Conservation (phyloP, 1,140 invertebrate species). For the Triops longicaudatus region DNA sequence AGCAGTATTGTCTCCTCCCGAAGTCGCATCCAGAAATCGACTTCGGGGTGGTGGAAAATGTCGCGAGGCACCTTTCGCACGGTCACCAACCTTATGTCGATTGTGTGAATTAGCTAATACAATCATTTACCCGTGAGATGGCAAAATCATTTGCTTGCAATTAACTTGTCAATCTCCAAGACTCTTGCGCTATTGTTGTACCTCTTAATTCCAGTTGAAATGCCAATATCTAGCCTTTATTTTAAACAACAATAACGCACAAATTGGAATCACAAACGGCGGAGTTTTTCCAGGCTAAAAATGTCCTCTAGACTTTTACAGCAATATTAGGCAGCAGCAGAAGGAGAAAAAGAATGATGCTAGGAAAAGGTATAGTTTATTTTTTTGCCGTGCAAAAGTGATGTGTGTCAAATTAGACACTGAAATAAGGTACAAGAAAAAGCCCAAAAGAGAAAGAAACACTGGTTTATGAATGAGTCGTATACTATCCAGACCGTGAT, state of each 20-base stretch:
- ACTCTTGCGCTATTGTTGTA: not conserved
- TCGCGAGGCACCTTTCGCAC: not conserved
- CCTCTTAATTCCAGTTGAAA: not conserved
- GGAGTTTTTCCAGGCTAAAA: too few species aligned
- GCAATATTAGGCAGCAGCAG: not conserved
- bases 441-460: not conserved
- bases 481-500: not conserved
- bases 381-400: not conserved
- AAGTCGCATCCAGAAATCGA: not conserved
- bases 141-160: not conserved
- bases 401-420: not conserved
- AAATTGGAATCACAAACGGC: too few species aligned
- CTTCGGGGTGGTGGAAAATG: not conserved
- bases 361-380: too few species aligned
- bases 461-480: not conserved
- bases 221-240: too few species aligned
- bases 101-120: slow-evolving; percentile 5
- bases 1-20: not conserved
- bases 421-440: not conserved
- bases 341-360: not conserved
- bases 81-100: not conserved
- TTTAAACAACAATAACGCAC: too few species aligned
- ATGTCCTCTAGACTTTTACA: too few species aligned
- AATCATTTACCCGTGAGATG: not conserved
- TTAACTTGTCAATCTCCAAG: not conserved